A percentile compares a stretch with the other conserved stretches of the same genome.
phyloP scores from a whole-genome alignment of 2,113 vertebrate species.

The Zosterops borbonicus region DNA sequence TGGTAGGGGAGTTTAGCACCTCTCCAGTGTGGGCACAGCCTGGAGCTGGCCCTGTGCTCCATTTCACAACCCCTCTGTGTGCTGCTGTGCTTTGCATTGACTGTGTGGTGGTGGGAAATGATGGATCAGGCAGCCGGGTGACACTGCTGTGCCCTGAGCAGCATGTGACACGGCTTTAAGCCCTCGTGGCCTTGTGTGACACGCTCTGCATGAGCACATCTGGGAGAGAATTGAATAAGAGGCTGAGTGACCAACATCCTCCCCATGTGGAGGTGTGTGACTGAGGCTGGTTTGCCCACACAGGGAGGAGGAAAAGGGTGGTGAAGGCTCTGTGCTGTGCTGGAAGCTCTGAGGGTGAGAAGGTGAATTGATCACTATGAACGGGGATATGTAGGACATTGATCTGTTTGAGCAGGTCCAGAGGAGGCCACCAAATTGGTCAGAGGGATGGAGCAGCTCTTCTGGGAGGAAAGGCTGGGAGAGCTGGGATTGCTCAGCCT shows the following conservation, averaged over 20 bases:
- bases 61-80: fast-evolving
- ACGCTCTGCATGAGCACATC: neutral
- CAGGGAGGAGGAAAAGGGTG: neutral
- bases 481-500: neutral
- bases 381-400: neutral
- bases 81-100: neutral
- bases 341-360: neutral
- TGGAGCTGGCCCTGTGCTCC: neutral
- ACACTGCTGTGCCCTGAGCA: neutral
- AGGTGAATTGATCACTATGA: neutral
- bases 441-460: neutral
- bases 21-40: neutral
- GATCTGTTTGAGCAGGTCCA: neutral
- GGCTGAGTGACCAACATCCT: neutral
- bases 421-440: neutral
- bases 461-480: neutral
- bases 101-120: fast-evolving
- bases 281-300: neutral
- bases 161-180: neutral
- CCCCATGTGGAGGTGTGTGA: fast-evolving
- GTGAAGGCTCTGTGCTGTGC: fast-evolving
- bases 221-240: neutral
- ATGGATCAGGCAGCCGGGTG: neutral
- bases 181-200: neutral
- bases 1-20: neutral